A percentile compares a stretch with the other conserved stretches of the same genome.
These are phyloP conservation scores for Exephanes ischioxanthus DNA, from an alignment of 2,888 invertebrate species.

Conservation along the genomic window DNA sequence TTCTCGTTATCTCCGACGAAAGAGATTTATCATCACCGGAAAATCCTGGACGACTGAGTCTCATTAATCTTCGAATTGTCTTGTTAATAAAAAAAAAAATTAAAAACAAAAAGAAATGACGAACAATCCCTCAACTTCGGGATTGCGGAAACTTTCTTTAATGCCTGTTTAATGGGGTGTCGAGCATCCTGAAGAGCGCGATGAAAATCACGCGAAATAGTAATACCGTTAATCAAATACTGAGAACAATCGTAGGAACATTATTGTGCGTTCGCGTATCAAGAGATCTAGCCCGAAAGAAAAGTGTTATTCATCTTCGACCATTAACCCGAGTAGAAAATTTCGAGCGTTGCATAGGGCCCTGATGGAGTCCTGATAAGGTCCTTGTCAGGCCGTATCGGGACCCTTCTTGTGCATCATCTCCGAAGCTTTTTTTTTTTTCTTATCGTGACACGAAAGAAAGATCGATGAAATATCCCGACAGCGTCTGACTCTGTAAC, in stretches of 20 bases:
- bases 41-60: conserved; percentile 33
- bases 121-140: conserved; percentile 10
- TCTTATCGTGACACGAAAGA: too few species aligned
- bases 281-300: background rate
- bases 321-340: too few species aligned
- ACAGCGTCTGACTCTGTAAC: background rate
- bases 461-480: background rate
- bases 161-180: conserved; percentile 31
- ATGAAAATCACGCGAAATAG: background rate
- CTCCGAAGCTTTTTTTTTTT: background rate
- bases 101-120: background rate
- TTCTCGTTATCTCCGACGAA: conserved; percentile 59
- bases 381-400: too few species aligned
- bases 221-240: background rate
- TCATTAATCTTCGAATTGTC: conserved; percentile 57
- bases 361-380: too few species aligned
- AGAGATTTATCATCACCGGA: conserved; percentile 56
- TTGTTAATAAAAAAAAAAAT: conserved; percentile 22
- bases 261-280: background rate
- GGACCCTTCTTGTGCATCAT: background rate
- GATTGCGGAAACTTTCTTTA: conserved; percentile 4
- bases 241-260: background rate
- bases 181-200: background rate
- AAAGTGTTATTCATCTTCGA: background rate
- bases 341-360: too few species aligned